Percentiles rank a stretch among this genome's conserved stretches.
phyloP scores from a whole-genome alignment of 2,888 invertebrate species.

The Rhagium mordax region DNA sequence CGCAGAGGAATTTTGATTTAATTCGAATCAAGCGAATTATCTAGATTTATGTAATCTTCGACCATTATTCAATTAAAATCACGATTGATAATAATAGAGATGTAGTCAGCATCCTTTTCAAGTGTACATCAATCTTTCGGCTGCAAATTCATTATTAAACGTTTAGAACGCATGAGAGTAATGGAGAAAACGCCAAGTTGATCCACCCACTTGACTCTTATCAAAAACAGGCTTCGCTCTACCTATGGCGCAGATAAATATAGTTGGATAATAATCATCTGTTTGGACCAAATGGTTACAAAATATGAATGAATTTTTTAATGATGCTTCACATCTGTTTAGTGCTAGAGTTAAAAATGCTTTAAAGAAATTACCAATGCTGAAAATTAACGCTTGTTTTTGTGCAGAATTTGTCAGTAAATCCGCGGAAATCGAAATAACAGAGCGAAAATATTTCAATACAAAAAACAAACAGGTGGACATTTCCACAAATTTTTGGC shows the following conservation, averaged over 20 bases:
- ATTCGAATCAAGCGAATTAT: background rate
- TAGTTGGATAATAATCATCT: background rate
- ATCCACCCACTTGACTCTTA: background rate
- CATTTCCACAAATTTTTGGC: too few relatives aligned
- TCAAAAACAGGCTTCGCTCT: background rate
- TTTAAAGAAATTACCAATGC: too few relatives aligned
- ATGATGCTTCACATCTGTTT: too few relatives aligned
- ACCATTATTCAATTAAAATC: slow-evolving; percentile 5
- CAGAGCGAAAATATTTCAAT: too few relatives aligned
- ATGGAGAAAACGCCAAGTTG: background rate
- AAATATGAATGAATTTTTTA: too few relatives aligned
- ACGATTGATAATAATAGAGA: slow-evolving; percentile 12
- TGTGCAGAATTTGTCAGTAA: too few relatives aligned
- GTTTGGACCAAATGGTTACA: too few relatives aligned
- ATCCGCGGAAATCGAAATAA: too few relatives aligned
- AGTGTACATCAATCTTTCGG: background rate
- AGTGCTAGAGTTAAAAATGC: too few relatives aligned
- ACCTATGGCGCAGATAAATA: background rate
- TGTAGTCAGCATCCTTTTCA: slow-evolving; percentile 17
- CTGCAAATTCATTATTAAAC: background rate
- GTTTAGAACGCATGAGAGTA: background rate
- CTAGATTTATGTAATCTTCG: background rate
- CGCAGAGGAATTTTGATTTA: background rate
- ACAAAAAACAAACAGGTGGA: too few relatives aligned
- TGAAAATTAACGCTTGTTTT: too few relatives aligned